A percentile compares a stretch with the other conserved stretches of the same genome.
These are phyloP conservation scores for Teleopsis dalmanni DNA, from an alignment of 1,140 invertebrate genomes.

Conservation along the genomic window DNA sequence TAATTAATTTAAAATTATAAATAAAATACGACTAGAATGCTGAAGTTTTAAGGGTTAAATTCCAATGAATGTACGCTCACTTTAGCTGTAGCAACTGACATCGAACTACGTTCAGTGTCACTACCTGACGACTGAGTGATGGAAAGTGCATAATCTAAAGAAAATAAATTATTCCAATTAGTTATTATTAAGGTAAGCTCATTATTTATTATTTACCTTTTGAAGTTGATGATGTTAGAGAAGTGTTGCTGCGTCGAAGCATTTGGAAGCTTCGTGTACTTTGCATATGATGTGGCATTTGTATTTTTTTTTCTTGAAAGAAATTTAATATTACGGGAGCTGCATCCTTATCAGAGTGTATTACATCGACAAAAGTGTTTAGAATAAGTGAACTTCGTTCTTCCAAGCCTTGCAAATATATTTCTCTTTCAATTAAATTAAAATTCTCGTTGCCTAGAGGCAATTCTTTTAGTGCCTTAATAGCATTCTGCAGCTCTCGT, in stretches of 20 bases:
- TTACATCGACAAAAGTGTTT: conserved; percentile 41
- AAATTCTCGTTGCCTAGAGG: conserved; percentile 35
- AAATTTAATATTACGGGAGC: conserved; percentile 26
- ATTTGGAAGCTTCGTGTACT: conserved; percentile 26
- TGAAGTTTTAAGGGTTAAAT: too few species aligned
- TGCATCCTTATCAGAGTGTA: conserved; percentile 27
- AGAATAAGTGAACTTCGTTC: conserved; percentile 39
- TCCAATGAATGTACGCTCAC: too few species aligned
- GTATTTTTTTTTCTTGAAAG: conserved; percentile 30
- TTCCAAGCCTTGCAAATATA: conserved; percentile 39
- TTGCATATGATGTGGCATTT: conserved; percentile 31
- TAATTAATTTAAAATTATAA: too few species aligned
- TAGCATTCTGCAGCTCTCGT: conserved; percentile 29
- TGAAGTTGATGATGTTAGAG: conserved; percentile 16
- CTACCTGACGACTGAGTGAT: too few species aligned
- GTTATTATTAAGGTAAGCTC: not conserved
- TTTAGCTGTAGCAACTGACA: too few species aligned
- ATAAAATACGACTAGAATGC: too few species aligned
- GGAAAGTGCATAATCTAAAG: too few species aligned
- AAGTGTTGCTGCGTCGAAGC: conserved; percentile 24
- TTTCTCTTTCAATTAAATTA: conserved; percentile 31
- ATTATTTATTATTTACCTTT: conserved; percentile 15
- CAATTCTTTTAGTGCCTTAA: conserved; percentile 24
- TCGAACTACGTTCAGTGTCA: too few species aligned
- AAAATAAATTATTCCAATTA: not conserved